Conservation (phyloP, 2,797 vertebrate genomes). For the Atherinosoma microstoma region DNA sequence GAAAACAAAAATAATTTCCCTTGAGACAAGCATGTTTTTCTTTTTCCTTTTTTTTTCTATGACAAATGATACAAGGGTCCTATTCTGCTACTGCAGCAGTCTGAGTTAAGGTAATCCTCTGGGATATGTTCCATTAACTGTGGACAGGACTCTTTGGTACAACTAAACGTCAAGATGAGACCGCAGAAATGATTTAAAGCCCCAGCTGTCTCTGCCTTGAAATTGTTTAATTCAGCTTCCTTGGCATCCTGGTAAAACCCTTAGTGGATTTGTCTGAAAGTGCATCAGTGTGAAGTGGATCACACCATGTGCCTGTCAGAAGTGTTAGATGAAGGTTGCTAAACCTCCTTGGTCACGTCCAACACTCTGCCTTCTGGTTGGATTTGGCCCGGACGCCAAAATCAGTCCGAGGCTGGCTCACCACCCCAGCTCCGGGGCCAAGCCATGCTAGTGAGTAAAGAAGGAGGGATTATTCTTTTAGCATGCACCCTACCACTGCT, state of each 20-base stretch:
- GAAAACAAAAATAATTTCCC: conserved; percentile 49
- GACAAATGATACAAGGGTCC: conserved; percentile 62
- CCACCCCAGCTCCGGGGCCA: conserved; percentile 43
- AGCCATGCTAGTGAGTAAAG: conserved; percentile 43
- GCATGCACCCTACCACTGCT: conserved; percentile 45
- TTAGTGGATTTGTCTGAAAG: conserved; percentile 51
- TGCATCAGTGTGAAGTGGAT: conserved; percentile 43
- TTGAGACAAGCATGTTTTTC: conserved; percentile 33
- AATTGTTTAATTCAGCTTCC: conserved; percentile 40
- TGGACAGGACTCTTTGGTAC: conserved; percentile 60
- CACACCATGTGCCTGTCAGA: conserved; percentile 53
- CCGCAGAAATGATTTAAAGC: conserved; percentile 71
- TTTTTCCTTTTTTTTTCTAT: conserved; percentile 29
- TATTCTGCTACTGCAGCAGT: conserved; percentile 67
- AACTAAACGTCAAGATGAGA: conserved; percentile 67
- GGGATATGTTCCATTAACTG: conserved; percentile 66
- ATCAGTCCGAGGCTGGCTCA: conserved; percentile 52
- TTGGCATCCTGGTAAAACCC: conserved; percentile 53
- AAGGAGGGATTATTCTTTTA: conserved; percentile 49
- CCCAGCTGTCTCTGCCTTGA: conserved; percentile 53
- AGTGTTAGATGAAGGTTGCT: conserved; percentile 56
- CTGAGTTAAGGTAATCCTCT: conserved; percentile 67
- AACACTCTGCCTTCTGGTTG: conserved; percentile 56
- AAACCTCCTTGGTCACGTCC: conserved; percentile 50
- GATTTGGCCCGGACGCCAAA: conserved; percentile 48